Evolutionary conservation across 2,888 invertebrate genomes (phyloP), one percentile per base, ranked within the genome.

Genomic region (Iphiclides podalirius): DNA sequence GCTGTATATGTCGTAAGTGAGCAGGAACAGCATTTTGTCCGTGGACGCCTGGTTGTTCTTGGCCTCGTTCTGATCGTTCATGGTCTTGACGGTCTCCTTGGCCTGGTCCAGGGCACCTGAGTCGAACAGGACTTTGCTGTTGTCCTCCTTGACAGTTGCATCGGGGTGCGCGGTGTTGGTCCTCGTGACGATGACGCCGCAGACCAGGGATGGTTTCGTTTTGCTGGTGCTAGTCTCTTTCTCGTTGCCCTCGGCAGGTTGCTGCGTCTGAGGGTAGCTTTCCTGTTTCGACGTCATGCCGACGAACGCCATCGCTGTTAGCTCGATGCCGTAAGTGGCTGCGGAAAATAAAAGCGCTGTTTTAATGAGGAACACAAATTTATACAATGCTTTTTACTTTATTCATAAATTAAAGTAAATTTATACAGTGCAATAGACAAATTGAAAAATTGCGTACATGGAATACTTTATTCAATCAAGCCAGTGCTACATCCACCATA

Each of bases 41-140:
- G 75, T 31, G 2, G 31, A 64, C 4, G 72, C 62, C 26, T 77
- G 56, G 55, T 83, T 85, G 64, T 86, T 91, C 52, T 92, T 92
- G 0, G 92, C 94, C 75, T 93, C 92, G 67, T 94, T 94, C 50
- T 94, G 92, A 68, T 93, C 93, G 71, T 95, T 95, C 91, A 95
- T 93, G 9, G 94, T 93, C 61, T 94, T 92, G 6, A 95, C 93
- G 47, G 71, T 82, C 55, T 86, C 86, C 55, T 72, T 70, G 12
- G 79, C 67, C 48, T 75, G 73, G 52, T 81, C 79, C 4, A 55
- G 54, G 1, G 69, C 72, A n/a, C 79, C 79, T 0, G 79, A 74
- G 50, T 87, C 82, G 53, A 87, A 87, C 4, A 87, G 68, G 0
- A 78, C 81, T 69, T 86, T 86, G 55, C 82, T 82, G 4, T 76